Evolutionary conservation across 2,888 invertebrate genomes (phyloP), one percentile per base, ranked within the genome.

Genomic region (Diplazon laetatorius): DNA sequence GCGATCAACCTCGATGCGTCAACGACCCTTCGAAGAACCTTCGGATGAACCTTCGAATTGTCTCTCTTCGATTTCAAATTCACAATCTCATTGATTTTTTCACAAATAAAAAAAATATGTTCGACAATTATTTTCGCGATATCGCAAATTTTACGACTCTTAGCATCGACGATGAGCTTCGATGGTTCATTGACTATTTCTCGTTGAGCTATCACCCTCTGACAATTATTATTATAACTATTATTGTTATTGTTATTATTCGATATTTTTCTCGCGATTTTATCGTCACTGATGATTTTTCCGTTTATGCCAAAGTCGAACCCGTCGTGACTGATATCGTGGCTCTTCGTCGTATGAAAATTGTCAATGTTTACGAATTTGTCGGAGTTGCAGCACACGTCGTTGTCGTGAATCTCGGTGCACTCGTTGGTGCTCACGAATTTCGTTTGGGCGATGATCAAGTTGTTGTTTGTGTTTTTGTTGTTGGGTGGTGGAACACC

Each of bases 401-500:
- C 22, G n/a, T 35, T 44, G 2, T 20, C 14, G 39, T 59, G 20
- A 5, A 12, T n/a, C 25, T 35, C 69, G 57, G 16, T 14, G 52
- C 59, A 65, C 70, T 70, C 73, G 65, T 30, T 46, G n/a, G n/a
- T n/a, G n/a, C 57, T 46, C 37, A 9, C 72, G 12, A 60, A 9
- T 30, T 20, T 69, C 77, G 50, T 74, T 55, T 46, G 14, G 25
- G 35, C 50, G n/a, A n/a, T n/a, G n/a, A n/a, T 71, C 6, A 4
- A 10, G 55, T 20, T 76, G 76, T 73, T 76, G 76, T 73, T 81
- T 63, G 65, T 76, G 68, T 79, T 82, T 82, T 77, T 75, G 50
- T 76, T 77, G 68, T 57, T 72, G 87, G 88, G 87, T 86, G 89
- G 87, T 85, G 84, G 82, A 82, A 88, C 90, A 89, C 89, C 88